Percentiles rank a stretch among this genome's conserved stretches.
Conservation (phyloP, 2,797 vertebrate species). For the Pipistrellus pygmaeus region DNA sequence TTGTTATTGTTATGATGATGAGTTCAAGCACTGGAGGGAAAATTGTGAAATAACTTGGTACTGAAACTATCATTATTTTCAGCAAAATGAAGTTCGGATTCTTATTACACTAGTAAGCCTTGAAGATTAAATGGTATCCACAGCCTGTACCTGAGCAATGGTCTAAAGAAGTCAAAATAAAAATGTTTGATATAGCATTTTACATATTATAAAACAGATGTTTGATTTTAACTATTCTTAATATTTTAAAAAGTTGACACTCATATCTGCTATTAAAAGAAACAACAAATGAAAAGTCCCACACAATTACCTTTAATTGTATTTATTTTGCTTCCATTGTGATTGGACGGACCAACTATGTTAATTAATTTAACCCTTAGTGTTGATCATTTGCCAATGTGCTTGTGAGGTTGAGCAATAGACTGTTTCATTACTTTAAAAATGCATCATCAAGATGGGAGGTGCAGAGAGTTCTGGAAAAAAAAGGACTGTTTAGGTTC, state of each 20-base stretch:
- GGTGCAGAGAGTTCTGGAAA: slow-evolving; percentile 65
- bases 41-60: slow-evolving; percentile 70
- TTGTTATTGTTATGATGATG: slow-evolving; percentile 71
- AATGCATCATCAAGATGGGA: slow-evolving; percentile 43
- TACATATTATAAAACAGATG: slow-evolving; percentile 73
- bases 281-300: neutral
- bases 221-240: slow-evolving; percentile 70
- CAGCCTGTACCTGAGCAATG: slow-evolving; percentile 72
- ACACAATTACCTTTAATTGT: slow-evolving; percentile 17
- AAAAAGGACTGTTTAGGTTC: slow-evolving; percentile 59
- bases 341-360: neutral
- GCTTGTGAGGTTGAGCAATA: slow-evolving; percentile 22
- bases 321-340: neutral
- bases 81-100: slow-evolving; percentile 78
- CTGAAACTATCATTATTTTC: slow-evolving; percentile 71
- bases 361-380: slow-evolving; percentile 61
- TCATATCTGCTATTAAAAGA: slow-evolving; percentile 11
- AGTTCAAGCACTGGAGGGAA: slow-evolving; percentile 71
- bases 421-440: slow-evolving; percentile 54
- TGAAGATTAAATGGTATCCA: slow-evolving; percentile 69
- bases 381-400: neutral
- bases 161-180: slow-evolving; percentile 80
- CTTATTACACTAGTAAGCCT: slow-evolving; percentile 62
- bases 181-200: slow-evolving; percentile 75
- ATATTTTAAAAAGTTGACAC: slow-evolving; percentile 55